These are phyloP conservation scores for Aviceda subcristata DNA, from an alignment of 2,113 vertebrate species.

Conservation along the genomic window DNA sequence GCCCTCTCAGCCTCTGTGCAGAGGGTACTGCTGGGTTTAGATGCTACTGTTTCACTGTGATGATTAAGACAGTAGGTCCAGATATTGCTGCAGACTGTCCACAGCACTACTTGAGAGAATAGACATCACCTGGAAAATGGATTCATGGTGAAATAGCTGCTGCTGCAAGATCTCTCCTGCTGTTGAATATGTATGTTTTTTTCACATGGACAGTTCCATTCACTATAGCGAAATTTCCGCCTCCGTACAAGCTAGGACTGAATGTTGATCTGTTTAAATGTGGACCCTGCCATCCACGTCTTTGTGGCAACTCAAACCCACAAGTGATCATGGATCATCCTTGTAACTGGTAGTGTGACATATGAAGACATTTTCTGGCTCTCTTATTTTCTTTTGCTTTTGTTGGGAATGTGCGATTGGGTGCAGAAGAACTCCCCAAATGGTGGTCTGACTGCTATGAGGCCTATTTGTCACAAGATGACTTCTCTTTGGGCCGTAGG, in stretches of 20 bases:
- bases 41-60: background rate
- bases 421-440: background rate
- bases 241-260: background rate
- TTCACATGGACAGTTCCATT: background rate
- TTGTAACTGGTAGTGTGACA: background rate
- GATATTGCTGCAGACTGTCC: background rate
- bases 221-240: background rate
- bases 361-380: background rate
- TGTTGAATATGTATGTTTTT: background rate
- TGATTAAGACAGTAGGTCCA: background rate
- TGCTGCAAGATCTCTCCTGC: rapidly evolving
- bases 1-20: background rate
- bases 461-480: background rate
- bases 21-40: background rate
- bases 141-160: background rate
- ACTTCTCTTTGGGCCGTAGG: background rate
- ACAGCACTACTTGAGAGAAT: background rate
- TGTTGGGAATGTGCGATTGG: background rate
- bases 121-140: background rate
- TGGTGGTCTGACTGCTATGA: background rate
- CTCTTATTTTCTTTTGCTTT: background rate
- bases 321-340: background rate
- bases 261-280: background rate
- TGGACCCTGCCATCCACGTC: background rate
- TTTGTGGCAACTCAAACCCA: background rate